Evolutionary conservation across 2,888 invertebrate species (phyloP), one percentile per base, ranked within the genome.

Genomic region (Drosophila phalerata): DNA sequence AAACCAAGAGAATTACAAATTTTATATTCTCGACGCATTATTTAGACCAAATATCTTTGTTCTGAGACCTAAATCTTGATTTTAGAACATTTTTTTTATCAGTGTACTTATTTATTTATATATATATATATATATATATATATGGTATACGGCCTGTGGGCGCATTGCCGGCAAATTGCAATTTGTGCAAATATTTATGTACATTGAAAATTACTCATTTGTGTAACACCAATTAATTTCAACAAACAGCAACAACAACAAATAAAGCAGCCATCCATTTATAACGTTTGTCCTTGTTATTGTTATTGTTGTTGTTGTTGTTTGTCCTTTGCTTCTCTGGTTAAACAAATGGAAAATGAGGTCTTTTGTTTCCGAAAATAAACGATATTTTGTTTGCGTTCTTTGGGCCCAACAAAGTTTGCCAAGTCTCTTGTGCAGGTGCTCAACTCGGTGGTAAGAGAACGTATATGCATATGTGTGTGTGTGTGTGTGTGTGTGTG

Each of bases 171-270:
- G 79, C 77, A 89, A 90, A 90, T 90, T 90, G 85, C 89, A 90
- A 82, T 81, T 90, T 88, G 88, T 87, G 85, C 85, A 90, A 91
- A 90, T 90, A 90, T 91, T 91, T 91, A 88, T 90, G 88, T 81
- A 87, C 82, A 84, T 91, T 89, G 88, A 84, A 90, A 84, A 88
- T 87, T 85, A 88, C 89, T 85, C 88, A 88, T 90, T 87, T 91
- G 85, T 89, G 85, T 89, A 88, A 89, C 88, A 84, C 84, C 89
- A 89, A 90, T 89, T 89, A 90, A 88, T 88, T 84, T 88, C 78
- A 85, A 87, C 90, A 88, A 87, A 88, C 86, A 79, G 75, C 66
- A 58, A 63, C 81, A 67, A 37, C 66, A 74, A 69, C 79, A 77
- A 67, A 28, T 28, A 65, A 47, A 52, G 47, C 60, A 52, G 32